Conservation (phyloP, 2,797 vertebrate species). For the Leucoraja ocellata region DNA sequence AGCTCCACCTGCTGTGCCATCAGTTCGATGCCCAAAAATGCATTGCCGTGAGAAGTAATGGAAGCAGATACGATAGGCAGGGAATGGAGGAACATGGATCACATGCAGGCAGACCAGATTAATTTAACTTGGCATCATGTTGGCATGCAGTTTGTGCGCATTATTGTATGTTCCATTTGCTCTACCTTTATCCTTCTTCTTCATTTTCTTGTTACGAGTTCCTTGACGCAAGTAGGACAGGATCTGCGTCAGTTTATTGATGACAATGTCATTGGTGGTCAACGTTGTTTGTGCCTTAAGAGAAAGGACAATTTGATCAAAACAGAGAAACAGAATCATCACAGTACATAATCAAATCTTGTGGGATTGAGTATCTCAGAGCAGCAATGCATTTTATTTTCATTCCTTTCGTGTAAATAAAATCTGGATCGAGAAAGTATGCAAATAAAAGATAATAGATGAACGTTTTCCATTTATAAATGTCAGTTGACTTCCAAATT, state of each 20-base stretch:
- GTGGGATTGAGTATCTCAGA: background rate
- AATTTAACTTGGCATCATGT: no score
- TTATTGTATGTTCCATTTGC: background rate
- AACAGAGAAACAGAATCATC: background rate
- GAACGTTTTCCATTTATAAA: no score
- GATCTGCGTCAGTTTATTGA: conserved; percentile 94
- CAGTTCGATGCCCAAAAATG: no score
- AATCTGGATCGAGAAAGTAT: no score
- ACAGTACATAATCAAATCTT: background rate
- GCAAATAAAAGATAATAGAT: no score
- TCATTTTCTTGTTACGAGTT: conserved; percentile 92
- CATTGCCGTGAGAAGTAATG: no score
- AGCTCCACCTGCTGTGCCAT: no score
- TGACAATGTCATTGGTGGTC: conserved; percentile 96
- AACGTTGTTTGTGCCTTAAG: conserved; percentile 90
- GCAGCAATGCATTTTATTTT: background rate
- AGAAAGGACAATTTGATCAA: conserved; percentile 39
- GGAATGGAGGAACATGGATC: no score
- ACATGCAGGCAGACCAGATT: no score
- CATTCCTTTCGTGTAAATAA: background rate
- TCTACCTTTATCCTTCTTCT: conserved; percentile 92
- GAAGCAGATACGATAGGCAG: no score
- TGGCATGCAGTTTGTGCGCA: no score
- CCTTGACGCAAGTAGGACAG: conserved; percentile 92
- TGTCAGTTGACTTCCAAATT: no score